phyloP scores from a whole-genome alignment of 2,888 invertebrate genomes.

The Eugnorisma glareosa region DNA sequence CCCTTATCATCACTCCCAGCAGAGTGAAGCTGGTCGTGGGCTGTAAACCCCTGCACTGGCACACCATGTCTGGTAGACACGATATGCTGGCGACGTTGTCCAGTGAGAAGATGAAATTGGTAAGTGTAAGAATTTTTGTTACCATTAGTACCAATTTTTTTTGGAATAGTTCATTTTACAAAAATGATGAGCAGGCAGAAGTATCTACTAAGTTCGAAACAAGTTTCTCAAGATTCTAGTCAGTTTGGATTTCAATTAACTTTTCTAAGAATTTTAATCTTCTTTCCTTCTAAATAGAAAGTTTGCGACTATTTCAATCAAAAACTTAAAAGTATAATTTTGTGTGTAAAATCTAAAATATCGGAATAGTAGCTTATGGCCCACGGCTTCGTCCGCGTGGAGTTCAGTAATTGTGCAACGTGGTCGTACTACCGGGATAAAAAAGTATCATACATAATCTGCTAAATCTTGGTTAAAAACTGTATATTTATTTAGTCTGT shows the following conservation, averaged over 20 bases:
- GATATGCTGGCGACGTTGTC: conserved; percentile 90
- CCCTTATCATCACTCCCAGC: conserved; percentile 91
- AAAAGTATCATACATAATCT: background rate
- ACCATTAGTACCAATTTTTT: background rate
- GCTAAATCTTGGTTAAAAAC: background rate
- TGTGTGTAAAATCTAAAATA: no score
- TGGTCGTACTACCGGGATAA: background rate
- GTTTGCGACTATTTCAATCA: background rate
- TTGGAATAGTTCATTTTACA: background rate
- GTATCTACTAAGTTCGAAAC: background rate
- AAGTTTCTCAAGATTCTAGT: background rate
- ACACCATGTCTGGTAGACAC: conserved; percentile 90
- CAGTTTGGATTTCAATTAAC: background rate
- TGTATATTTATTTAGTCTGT: no score
- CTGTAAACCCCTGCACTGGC: conserved; percentile 92
- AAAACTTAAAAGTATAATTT: background rate
- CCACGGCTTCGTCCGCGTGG: background rate
- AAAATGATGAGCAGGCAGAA: background rate
- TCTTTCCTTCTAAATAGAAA: background rate
- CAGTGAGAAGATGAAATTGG: conserved; percentile 89
- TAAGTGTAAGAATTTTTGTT: conserved; percentile 78
- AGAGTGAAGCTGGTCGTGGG: conserved; percentile 92
- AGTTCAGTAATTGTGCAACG: background rate
- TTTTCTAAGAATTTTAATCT: background rate
- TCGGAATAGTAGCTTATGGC: background rate